These are phyloP conservation scores for Diploptera punctata DNA, from an alignment of 2,888 invertebrate species.

Conservation along the genomic window DNA sequence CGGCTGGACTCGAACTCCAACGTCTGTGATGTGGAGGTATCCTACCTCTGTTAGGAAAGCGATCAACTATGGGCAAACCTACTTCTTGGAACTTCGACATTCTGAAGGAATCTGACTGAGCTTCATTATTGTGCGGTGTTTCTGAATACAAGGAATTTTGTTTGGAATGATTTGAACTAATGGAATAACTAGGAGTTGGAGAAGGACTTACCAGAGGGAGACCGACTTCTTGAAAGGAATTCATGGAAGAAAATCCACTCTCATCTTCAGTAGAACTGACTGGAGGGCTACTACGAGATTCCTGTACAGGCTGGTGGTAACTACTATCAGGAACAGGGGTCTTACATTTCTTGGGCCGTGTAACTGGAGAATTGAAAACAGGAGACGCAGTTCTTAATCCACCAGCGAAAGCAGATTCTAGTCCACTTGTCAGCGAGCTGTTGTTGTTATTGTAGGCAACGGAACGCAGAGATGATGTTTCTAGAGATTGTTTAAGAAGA, in stretches of 20 bases:
- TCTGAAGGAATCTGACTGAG: background rate
- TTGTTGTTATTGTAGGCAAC: slow-evolving; percentile 22
- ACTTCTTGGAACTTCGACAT: slow-evolving; percentile 24
- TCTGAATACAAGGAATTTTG: background rate
- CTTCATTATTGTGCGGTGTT: background rate
- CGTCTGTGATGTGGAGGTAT: slow-evolving; percentile 33
- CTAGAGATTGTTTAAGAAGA: slow-evolving; percentile 12
- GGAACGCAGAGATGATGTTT: slow-evolving; percentile 14
- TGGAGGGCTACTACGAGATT: background rate
- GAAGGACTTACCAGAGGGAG: slow-evolving; percentile 58
- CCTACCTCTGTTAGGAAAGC: background rate
- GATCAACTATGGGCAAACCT: slow-evolving; percentile 33
- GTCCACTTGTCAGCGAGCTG: slow-evolving; percentile 32
- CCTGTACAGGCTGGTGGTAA: too few relatives aligned
- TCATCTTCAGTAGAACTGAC: slow-evolving; percentile 69
- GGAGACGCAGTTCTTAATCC: background rate
- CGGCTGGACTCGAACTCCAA: slow-evolving; percentile 38
- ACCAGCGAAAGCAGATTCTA: slow-evolving; percentile 36
- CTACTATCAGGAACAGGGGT: background rate
- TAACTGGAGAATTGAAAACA: slow-evolving; percentile 14
- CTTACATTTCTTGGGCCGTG: slow-evolving; percentile 14
- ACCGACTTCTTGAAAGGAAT: slow-evolving; percentile 83
- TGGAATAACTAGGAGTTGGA: background rate
- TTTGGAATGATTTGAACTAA: background rate
- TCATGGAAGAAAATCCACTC: slow-evolving; percentile 86